Evolutionary conservation across 2,113 vertebrate genomes (phyloP).

Genomic region (Chloebia gouldiae): DNA sequence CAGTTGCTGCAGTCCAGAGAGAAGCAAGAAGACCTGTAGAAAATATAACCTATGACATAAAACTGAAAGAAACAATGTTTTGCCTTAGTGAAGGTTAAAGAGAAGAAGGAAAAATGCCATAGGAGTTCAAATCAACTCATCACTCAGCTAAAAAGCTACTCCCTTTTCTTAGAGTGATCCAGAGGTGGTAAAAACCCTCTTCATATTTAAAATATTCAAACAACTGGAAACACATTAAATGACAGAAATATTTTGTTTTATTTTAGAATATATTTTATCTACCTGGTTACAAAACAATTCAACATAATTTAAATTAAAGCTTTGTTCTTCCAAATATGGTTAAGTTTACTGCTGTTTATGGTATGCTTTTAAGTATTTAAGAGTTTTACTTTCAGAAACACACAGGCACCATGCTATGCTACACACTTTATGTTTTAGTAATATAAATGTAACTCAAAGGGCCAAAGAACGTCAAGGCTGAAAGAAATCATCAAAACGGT

Average conservation of each 20-base stretch:
- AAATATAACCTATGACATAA: background rate
- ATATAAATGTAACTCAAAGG: conserved; percentile 63
- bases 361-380: conserved; percentile 61
- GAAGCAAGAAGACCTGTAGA: background rate
- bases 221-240: background rate
- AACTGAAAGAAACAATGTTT: background rate
- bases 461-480: conserved; percentile 56
- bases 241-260: background rate
- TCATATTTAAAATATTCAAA: background rate
- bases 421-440: conserved; percentile 66
- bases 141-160: background rate
- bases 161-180: background rate
- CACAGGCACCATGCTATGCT: conserved; percentile 8
- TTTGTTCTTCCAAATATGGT: background rate
- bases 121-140: background rate
- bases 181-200: background rate
- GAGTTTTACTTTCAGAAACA: conserved; percentile 66
- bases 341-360: conserved; percentile 15
- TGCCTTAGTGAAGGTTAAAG: background rate
- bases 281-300: background rate
- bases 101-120: background rate
- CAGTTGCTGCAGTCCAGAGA: background rate
- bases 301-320: background rate
- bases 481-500: conserved; percentile 65
- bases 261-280: background rate